Base-by-base conservation (phyloP, 2,888 invertebrate species). In the Lordiphosa fenestrarum region DNA sequence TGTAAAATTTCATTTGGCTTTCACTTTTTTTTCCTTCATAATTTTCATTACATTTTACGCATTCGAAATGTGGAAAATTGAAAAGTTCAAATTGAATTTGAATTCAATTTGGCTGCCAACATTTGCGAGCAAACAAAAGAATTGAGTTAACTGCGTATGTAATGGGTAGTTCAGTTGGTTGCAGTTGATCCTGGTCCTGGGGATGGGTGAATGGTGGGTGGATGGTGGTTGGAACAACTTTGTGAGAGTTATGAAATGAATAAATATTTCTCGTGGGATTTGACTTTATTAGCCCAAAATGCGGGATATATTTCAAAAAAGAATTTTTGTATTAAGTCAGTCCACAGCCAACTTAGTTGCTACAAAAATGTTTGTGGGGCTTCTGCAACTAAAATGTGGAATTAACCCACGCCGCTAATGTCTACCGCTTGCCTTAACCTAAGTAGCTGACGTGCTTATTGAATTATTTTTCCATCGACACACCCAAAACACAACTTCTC, bases 21-120 rank as follows among this genome's bases (percentile, higher is more conserved):
- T 80, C 65, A 69, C 46, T 37, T 46, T 41, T 49, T 42, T 49
- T 15, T 10, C 4, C 25, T 35, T 23, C 75, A 82, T 82, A 77
- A 77, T 69, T 78, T 69, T 52, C 71, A 78, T 82, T 78, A 82
- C 73, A 71, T 71, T 77, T 54, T 73, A 69, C 82, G 80, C 69
- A 82, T 82, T 78, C 35, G 73, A 75, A 78, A 73, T 77, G 65
- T 66, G 62, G 47, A 70, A 88, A 88, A 88, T 88, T 88, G 88
- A 87, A 88, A 86, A 86, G 80, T 87, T 87, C 86, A 88, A 88
- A 88, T 88, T 88, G 86, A 88, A 88, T 88, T 88, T 88, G 87
- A 88, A 88, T 88, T 87, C 87, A 88, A 88, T 88, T 88, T 88
- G 57, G 69, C 63, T 75, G 68, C 49, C 69, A 70, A 61, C 66